Evolutionary conservation across 2,888 invertebrate species (phyloP), one percentile per base, ranked within the genome.

Genomic region (Sympetrum striolatum): DNA sequence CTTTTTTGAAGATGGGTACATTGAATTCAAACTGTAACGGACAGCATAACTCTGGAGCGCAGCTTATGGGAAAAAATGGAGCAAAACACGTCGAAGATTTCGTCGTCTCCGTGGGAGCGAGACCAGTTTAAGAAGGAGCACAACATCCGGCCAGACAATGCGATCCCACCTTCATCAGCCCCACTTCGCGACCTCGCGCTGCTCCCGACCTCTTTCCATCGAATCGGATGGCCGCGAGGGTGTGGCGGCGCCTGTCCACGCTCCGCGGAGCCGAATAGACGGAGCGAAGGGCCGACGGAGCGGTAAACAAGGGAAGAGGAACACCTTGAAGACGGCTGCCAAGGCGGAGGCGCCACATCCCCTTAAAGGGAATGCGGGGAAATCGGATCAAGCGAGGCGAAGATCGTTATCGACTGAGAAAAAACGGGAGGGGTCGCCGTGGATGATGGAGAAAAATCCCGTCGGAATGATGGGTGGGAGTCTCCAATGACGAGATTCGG

Each of bases 191-290:
- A 39, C 60, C 60, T 64, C 1, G 10, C 25, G 25, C 64, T 64
- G n/a, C 64, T 64, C 64, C 22, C 64, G 14, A 4, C 25, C 25
- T 31, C 73, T 73, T 25, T 25, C 25, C 31, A 25, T 73, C 25
- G 73, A 64, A 64, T 64, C 64, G 64, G 64, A 64, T 64, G 64
- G 64, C 64, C 64, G 25, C 25, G 73, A 31, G 73, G 25, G 73
- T 31, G 64, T 64, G 64, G 64, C 64, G 73, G 73, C 73, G 73
- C 73, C 73, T 73, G 73, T 73, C 73, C 73, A 73, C 64, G 64
- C 64, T 64, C 82, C 58, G 53, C 64, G 86, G 86, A 86, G 86
- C 25, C 86, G 86, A 86, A 58, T 37, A 86, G 86, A 86, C 86
- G 60, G 86, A n/a, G n/a, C n/a, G n/a, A n/a, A n/a, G n/a, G n/a